Percentiles rank a stretch among this genome's conserved stretches.
Conservation (phyloP, 2,113 vertebrate species). For the Speoplatyrhinus poulsoni region DNA sequence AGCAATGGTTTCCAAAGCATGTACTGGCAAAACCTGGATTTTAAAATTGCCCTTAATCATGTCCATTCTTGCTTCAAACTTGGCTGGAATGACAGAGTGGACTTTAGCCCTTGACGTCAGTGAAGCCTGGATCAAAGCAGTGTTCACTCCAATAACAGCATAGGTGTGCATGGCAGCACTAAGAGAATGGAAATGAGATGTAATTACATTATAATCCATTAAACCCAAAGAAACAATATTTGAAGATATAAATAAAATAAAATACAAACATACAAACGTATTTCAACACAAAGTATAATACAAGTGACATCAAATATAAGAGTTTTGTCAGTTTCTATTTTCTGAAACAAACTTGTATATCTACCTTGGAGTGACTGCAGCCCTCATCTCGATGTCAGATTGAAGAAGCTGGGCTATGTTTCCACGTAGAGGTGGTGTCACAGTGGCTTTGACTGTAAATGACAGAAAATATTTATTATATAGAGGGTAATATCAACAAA, state of each 20-base stretch:
- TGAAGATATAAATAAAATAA: too few species aligned
- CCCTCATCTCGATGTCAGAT: conserved; percentile 65
- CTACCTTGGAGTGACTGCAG: conserved; percentile 72
- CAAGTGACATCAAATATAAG: too few species aligned
- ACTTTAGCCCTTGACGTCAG: conserved; percentile 73
- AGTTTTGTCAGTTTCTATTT: too few species aligned
- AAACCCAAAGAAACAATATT: background rate
- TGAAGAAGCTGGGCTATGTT: conserved; percentile 62
- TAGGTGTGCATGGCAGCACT: conserved; percentile 76
- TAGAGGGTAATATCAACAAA: background rate
- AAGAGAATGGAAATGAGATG: conserved; percentile 37
- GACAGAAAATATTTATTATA: background rate
- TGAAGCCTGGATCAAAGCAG: conserved; percentile 76
- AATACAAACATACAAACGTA: too few species aligned
- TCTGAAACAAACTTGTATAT: too few species aligned
- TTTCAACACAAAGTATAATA: background rate
- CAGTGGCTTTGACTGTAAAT: conserved; percentile 59
- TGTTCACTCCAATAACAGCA: conserved; percentile 82
- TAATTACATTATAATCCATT: background rate
- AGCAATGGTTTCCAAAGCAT: conserved; percentile 67
- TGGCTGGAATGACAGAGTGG: conserved; percentile 63
- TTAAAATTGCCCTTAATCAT: conserved; percentile 76
- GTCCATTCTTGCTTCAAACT: conserved; percentile 76
- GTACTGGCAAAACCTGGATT: conserved; percentile 70
- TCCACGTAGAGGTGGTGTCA: conserved; percentile 61